Evolutionary conservation across 2,797 vertebrate genomes (phyloP).

Genomic region (Okamejei kenojei): DNA sequence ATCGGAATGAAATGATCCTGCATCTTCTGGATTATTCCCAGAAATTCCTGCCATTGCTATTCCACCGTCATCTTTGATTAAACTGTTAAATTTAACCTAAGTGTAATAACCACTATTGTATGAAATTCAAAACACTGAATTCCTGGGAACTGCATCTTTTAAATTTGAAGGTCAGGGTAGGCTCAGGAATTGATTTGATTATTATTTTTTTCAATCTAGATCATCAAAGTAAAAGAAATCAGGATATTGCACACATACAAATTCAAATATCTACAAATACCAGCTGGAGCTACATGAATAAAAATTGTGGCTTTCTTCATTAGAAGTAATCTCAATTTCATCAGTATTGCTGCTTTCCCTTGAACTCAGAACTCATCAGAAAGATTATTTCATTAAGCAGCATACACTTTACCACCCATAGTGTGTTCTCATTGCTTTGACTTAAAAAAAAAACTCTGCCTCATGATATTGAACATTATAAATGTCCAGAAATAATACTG

Average conservation of each 20-base stretch:
- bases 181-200: not conserved
- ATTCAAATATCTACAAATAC: not conserved
- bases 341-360: not conserved
- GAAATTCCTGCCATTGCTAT: too few relatives aligned
- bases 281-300: not conserved
- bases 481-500: not conserved
- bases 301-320: constrained; percentile 6
- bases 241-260: not conserved
- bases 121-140: not conserved
- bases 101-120: not conserved
- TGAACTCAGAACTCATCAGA: constrained; percentile 26
- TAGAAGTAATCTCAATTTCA: constrained; percentile 14
- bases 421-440: constrained; percentile 25
- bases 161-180: not conserved
- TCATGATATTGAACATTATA: not conserved
- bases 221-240: not conserved
- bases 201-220: too few relatives aligned
- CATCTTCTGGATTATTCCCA: too few relatives aligned
- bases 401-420: constrained; percentile 15
- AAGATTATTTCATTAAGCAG: constrained; percentile 26
- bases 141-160: not conserved
- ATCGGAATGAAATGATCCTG: too few relatives aligned
- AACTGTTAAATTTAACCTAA: not conserved
- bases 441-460: not conserved
- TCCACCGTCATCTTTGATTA: not conserved